Percentiles rank a stretch among this genome's conserved stretches.
Conservation (phyloP, 1,140 invertebrate species). For the Dendrolimus kikuchii region DNA sequence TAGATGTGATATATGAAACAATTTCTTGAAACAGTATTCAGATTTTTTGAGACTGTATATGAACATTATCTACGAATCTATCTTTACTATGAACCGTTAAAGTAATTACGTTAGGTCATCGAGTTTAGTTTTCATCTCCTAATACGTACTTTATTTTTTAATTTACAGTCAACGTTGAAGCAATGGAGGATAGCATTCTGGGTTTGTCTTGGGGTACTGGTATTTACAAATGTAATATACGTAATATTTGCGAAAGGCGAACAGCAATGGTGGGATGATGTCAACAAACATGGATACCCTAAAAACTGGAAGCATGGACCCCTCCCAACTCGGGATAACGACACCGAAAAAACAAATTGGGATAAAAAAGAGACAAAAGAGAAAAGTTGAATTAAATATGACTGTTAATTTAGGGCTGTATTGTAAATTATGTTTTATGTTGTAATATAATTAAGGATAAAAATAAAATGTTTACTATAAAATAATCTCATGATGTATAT, state of each 20-base stretch:
- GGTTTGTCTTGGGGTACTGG: constrained; percentile 81
- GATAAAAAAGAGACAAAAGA: constrained; percentile 27
- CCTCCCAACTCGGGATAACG: constrained; percentile 28
- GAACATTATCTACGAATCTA: too few relatives aligned
- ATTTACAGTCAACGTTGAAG: constrained; percentile 77
- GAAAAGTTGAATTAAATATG: constrained; percentile 18
- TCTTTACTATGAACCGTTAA: too few relatives aligned
- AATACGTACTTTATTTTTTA: constrained; percentile 13
- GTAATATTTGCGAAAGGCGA: constrained; percentile 79
- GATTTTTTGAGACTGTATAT: too few relatives aligned
- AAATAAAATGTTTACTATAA: constrained; percentile 4
- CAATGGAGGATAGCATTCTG: constrained; percentile 90
- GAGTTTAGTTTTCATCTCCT: too few relatives aligned
- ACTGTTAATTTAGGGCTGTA: constrained; percentile 9
- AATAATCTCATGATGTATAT: too few relatives aligned
- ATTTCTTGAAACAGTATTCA: too few relatives aligned
- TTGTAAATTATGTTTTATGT: constrained; percentile 15
- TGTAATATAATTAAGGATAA: not conserved
- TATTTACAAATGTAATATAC: constrained; percentile 81
- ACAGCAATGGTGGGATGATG: constrained; percentile 79
- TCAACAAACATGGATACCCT: constrained; percentile 55
- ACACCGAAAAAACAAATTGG: constrained; percentile 33
- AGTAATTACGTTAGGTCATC: too few relatives aligned
- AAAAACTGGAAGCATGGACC: constrained; percentile 49
- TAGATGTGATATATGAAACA: too few relatives aligned